Conservation (phyloP, 2,888 invertebrate species). For the Dexiosoma caninum region DNA sequence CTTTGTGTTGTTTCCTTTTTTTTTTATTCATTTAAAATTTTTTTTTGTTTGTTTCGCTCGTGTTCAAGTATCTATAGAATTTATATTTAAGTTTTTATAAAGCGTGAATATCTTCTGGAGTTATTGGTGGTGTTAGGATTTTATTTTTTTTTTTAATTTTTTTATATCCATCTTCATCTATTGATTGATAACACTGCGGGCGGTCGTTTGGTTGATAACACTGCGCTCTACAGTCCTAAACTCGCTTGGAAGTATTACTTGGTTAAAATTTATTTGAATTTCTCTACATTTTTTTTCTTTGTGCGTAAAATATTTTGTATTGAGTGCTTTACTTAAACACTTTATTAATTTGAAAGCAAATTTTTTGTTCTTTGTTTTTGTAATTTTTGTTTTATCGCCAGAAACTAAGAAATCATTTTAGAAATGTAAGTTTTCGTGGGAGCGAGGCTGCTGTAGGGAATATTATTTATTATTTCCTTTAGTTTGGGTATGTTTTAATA, state of each 20-base stretch:
- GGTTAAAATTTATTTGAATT: neutral
- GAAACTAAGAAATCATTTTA: neutral
- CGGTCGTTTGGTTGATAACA: slow-evolving; percentile 65
- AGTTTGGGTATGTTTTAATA: no score
- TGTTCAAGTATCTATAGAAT: slow-evolving; percentile 3
- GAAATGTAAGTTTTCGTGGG: neutral
- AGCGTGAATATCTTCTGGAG: slow-evolving; percentile 52
- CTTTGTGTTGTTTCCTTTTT: neutral
- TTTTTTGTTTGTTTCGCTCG: neutral
- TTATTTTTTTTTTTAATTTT: neutral
- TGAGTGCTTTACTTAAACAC: neutral
- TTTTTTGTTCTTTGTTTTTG: no score
- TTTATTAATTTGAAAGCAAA: slow-evolving; percentile 12
- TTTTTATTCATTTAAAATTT: neutral
- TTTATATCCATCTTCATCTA: slow-evolving; percentile 28
- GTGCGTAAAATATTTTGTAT: neutral
- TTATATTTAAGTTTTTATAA: slow-evolving; percentile 18
- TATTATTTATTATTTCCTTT: slow-evolving; percentile 27
- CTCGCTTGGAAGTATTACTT: neutral
- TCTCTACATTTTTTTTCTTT: neutral
- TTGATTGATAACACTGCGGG: slow-evolving; percentile 71
- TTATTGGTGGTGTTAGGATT: slow-evolving; percentile 31
- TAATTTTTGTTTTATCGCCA: neutral
- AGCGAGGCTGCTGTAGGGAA: slow-evolving; percentile 9
- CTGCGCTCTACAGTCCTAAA: neutral